Evolutionary conservation across 2,113 vertebrate species (phyloP), one percentile per base, ranked within the genome.

Genomic region (Varanus komodoensis): DNA sequence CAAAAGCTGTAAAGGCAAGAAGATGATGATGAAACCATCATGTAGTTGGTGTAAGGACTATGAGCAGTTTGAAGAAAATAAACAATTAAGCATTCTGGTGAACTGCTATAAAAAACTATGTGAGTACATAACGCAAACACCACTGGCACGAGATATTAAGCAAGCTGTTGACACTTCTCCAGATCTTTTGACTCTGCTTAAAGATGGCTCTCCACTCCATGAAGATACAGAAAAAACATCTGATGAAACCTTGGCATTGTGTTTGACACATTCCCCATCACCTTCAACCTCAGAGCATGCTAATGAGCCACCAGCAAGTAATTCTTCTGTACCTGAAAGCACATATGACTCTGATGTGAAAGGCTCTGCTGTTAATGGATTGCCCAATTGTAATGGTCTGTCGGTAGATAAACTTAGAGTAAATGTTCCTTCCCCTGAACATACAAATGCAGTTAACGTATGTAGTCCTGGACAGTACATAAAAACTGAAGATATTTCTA

Each of bases 21-120:
- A 98, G 97, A 99, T 99, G 98, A 97, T 98, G 97, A 97, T 99
- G 97, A 99, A 98, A 94, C 98, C 98, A 0, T 97, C 98, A 0
- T 99, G 99, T 97, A 98, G 98, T 96, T 99, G 99, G 98, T 99
- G 99, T 96, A 99, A 98, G 95, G 99, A 99, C 98, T 98, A 98
- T 52, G 98, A 98, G 93, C 98, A 98, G 95, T 99, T 99, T 95
- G 98, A 98, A 96, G 99, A 99, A 96, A 99, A 99, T 93, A 99
- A 98, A 94, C 99, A 99, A 95, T 97, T 99, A 88, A 98, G 98
- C 94, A 97, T 99, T 95, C 96, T 99, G 68, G 98, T 99, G 95
- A 98, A 98, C 88, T 99, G 98, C 96, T 99, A 99, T 97, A 98
- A 98, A 97, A 99, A 98, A 95, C 98, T 99, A 6, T 99, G 99